Evolutionary conservation across 2,797 vertebrate species (phyloP).

Genomic region (Lemur catta): DNA sequence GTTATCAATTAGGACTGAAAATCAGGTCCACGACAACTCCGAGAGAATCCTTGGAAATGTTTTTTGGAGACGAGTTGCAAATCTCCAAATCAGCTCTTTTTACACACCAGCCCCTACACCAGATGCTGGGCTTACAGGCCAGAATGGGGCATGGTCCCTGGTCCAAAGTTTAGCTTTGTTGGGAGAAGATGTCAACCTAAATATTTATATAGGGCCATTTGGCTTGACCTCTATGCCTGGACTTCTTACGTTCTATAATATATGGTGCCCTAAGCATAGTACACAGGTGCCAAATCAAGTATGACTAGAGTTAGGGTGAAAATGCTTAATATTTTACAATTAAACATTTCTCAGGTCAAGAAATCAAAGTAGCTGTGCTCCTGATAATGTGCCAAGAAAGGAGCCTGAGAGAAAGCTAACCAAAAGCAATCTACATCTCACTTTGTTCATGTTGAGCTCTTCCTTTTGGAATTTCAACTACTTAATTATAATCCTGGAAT

Average conservation of each 20-base stretch:
- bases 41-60: not conserved
- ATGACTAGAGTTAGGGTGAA: not conserved
- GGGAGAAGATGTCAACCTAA: not conserved
- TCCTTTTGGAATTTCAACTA: constrained; percentile 64
- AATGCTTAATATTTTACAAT: constrained; percentile 36
- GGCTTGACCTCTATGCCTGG: constrained; percentile 17
- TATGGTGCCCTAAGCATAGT: not conserved
- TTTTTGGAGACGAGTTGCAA: not conserved
- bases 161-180: constrained; percentile 7
- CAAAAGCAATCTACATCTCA: constrained; percentile 28
- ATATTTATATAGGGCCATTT: constrained; percentile 31
- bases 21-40: not conserved
- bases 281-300: not conserved
- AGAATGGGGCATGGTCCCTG: not conserved
- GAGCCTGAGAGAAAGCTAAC: constrained; percentile 15
- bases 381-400: not conserved
- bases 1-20: constrained; percentile 3
- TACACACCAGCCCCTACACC: not conserved
- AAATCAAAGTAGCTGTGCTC: not conserved
- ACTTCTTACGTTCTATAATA: not conserved
- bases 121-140: not conserved
- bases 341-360: constrained; percentile 34
- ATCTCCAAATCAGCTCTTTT: constrained; percentile 4
- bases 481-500: constrained; percentile 74
- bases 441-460: constrained; percentile 47